Evolutionary conservation across 2,797 vertebrate genomes (phyloP), one percentile per base, ranked within the genome.

Genomic region (Pitangus sulphuratus): DNA sequence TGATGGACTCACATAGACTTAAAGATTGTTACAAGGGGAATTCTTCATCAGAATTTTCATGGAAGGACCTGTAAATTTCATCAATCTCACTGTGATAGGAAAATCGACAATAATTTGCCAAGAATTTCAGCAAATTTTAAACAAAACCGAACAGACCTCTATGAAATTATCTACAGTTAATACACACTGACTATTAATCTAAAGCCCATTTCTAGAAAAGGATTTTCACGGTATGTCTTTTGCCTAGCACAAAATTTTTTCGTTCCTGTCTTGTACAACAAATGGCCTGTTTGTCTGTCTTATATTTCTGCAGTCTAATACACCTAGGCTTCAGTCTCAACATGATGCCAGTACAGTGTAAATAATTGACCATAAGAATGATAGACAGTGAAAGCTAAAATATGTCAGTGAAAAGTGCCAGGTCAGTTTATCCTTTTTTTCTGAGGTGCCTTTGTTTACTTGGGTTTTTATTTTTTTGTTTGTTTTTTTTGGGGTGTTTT

Each of bases 121-220:
- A 40, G 1, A 37, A 37, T 30, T 62, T 68, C 22, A 81, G 1
- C 11, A 64, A 6, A 64, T 80, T 93, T 89, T 17, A 54, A 90
- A 66, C 11, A 1, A 69, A 80, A 24, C 2, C 24, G 22, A 39
- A 57, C 13, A 80, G 17, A 31, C 0, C 0, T 45, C 5, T 47
- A 22, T 30, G 53, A 83, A 79, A 58, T 42, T 48, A 42, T 45
- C 7, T 40, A 8, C 5, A 37, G 6, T 35, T 82, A 66, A 62
- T 53, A 25, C 8, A 50, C 2, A 14, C 37, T 20, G 47, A 6
- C 15, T 70, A 64, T 30, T 83, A 30, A 72, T 35, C 21, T 74
- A 42, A 8, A 44, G 4, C 4, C 26, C 10, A 18, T 72, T 80
- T 74, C 31, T 45, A n/a, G 28, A 56, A 61, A 75, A 57, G 1